Evolutionary conservation across 2,113 vertebrate species (phyloP).

Genomic region (Menura novaehollandiae): DNA sequence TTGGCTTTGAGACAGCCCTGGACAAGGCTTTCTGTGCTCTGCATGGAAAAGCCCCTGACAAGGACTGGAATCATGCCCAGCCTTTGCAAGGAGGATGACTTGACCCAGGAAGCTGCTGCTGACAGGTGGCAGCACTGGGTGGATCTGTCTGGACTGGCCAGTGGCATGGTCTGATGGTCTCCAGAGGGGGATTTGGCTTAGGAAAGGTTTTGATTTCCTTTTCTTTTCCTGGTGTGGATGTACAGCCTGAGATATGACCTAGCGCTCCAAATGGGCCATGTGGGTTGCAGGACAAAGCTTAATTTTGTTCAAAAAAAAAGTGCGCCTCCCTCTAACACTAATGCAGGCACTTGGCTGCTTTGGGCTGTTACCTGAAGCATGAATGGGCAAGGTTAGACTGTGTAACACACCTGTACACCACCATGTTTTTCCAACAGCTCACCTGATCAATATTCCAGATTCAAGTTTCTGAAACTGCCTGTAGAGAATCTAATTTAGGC

Average conservation of each 20-base stretch:
- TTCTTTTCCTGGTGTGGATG: background rate
- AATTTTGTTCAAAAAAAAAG: background rate
- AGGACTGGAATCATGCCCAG: background rate
- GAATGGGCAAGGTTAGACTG: background rate
- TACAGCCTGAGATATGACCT: background rate
- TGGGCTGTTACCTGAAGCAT: background rate
- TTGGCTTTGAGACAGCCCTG: background rate
- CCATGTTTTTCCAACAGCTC: background rate
- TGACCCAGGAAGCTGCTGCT: background rate
- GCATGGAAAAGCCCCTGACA: background rate
- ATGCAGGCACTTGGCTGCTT: background rate
- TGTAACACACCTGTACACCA: background rate
- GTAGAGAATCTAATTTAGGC: conserved; percentile 17
- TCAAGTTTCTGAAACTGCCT: background rate
- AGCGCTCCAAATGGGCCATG: background rate
- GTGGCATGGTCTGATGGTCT: background rate
- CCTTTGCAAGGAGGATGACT: background rate
- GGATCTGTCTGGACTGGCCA: background rate
- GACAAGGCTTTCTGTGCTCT: background rate
- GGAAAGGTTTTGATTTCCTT: background rate
- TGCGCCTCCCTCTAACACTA: background rate
- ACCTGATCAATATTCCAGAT: background rate
- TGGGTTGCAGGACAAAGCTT: background rate
- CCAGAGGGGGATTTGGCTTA: background rate
- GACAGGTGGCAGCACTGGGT: rapidly evolving